phyloP scores from a whole-genome alignment of 2,888 invertebrate genomes.

The Tenthredo livida region DNA sequence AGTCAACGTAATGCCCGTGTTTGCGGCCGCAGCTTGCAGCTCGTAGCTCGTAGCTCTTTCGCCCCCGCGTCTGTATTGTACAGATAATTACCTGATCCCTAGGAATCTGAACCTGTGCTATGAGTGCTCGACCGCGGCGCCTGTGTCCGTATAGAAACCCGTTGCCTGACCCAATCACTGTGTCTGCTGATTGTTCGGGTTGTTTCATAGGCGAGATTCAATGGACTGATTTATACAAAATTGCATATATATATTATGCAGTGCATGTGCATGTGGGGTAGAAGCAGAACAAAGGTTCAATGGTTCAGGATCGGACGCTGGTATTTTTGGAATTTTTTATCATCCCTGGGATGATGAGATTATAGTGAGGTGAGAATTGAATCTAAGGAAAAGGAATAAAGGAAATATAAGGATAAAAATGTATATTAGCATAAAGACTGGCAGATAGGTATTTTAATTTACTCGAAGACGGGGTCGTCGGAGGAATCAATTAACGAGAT shows the following conservation, averaged over 20 bases:
- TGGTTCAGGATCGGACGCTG: neutral
- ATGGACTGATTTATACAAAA: neutral
- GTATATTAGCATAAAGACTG: slow-evolving; percentile 30
- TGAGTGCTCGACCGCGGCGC: slow-evolving; percentile 8
- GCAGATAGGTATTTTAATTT: slow-evolving; percentile 46
- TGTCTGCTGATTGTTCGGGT: slow-evolving; percentile 16
- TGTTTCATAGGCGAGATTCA: neutral
- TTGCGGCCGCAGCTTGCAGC: neutral
- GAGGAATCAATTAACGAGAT: slow-evolving; percentile 50
- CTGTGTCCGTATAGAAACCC: slow-evolving; percentile 14
- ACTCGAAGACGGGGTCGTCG: slow-evolving; percentile 22
- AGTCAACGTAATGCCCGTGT: slow-evolving; percentile 15
- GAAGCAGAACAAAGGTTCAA: neutral
- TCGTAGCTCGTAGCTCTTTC: slow-evolving; percentile 4
- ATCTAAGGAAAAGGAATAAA: neutral
- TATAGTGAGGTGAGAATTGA: slow-evolving; percentile 11
- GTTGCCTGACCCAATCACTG: slow-evolving; percentile 41
- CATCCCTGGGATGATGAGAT: neutral
- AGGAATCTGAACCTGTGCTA: slow-evolving; percentile 20
- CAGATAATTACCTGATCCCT: slow-evolving; percentile 34
- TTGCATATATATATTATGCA: neutral
- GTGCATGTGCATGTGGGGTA: neutral
- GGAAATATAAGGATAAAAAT: slow-evolving; percentile 22
- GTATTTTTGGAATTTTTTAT: slow-evolving; percentile 15
- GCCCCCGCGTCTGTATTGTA: neutral